Base-by-base conservation (phyloP, 2,888 invertebrate species). In the Callyntrura sp. region DNA sequence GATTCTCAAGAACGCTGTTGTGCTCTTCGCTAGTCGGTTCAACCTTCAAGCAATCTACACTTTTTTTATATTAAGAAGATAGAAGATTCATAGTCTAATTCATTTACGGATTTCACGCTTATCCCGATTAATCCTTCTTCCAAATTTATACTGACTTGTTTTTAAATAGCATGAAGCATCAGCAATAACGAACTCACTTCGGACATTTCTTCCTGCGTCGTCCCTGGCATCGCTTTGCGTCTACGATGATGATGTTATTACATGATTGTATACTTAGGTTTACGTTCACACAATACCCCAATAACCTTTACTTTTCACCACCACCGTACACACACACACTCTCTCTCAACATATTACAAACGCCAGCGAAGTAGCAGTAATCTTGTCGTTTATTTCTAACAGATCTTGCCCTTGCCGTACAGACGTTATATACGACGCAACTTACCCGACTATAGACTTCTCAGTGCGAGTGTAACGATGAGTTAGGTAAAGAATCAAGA, bases 381-480 rank as follows among this genome's bases (percentile, higher is more conserved):
- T 83, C 65, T 35, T 35, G 35, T 6, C 3, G 11, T 25, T 60
- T 8, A 83, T 45, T 23, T 28, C 9, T 14, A n/a, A 6, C 5
- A 45, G 48, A 76, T 85, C 62, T 62, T 51, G 78, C 14, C 51
- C 62, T 62, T 51, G 78, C 14, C 51, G 78, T 76, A 51, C 35
- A 35, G 8, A 78, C 65, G 43, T n/a, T n/a, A n/a, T n/a, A n/a
- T 78, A 62, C 62, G 48, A 73, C 45, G 78, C 76, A 25, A 85
- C 65, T 65, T 79, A 87, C 35, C 79, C 68, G 86, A 81, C 86
- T 79, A 81, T 81, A 35, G 6, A 35, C 35, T 4, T 4, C 35
- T 35, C 3, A 6, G 3, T 35, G 35, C 6, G 35, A 6, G 3
- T 35, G 35, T 35, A 6, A 6, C 35, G 35, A 35, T 35, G 35